phyloP scores from a whole-genome alignment of 2,797 vertebrate species.

The Balearica regulorum region DNA sequence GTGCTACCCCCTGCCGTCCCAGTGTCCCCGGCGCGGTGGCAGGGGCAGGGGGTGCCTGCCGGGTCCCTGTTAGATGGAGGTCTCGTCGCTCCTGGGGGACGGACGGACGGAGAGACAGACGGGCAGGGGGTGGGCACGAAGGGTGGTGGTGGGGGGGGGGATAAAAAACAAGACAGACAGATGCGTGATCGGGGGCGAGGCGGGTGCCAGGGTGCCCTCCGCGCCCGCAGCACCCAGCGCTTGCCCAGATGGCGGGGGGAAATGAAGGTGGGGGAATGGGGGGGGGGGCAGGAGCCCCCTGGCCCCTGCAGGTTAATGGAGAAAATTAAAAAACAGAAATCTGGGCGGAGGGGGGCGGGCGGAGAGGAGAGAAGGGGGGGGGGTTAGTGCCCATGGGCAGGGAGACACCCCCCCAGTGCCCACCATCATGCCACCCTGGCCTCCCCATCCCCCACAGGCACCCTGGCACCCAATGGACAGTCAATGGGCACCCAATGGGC shows the following conservation, averaged over 20 bases:
- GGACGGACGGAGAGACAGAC: slow-evolving; percentile 29
- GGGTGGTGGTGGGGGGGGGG: neutral
- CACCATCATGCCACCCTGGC: neutral
- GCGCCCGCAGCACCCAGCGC: neutral
- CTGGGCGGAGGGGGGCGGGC: slow-evolving; percentile 76
- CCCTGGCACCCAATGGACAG: neutral
- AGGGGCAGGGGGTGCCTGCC: neutral
- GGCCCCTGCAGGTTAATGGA: slow-evolving; percentile 79
- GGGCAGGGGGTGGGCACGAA: neutral
- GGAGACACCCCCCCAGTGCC: neutral
- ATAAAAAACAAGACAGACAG: slow-evolving; percentile 70
- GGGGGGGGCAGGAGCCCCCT: neutral
- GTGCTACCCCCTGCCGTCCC: neutral
- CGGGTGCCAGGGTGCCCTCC: neutral
- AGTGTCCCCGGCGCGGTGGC: neutral
- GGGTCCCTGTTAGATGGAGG: slow-evolving; percentile 76
- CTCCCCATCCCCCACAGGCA: too few relatives aligned
- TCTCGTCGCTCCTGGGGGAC: slow-evolving; percentile 81
- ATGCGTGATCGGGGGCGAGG: slow-evolving; percentile 59
- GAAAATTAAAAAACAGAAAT: slow-evolving; percentile 93
- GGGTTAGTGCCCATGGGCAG: slow-evolving; percentile 67
- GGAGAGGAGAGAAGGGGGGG: slow-evolving; percentile 51
- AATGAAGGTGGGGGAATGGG: neutral
- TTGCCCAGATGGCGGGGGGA: neutral
- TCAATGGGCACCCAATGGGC: neutral